phyloP scores from a whole-genome alignment of 1,140 invertebrate genomes.

The Druon quercuslanigerum region DNA sequence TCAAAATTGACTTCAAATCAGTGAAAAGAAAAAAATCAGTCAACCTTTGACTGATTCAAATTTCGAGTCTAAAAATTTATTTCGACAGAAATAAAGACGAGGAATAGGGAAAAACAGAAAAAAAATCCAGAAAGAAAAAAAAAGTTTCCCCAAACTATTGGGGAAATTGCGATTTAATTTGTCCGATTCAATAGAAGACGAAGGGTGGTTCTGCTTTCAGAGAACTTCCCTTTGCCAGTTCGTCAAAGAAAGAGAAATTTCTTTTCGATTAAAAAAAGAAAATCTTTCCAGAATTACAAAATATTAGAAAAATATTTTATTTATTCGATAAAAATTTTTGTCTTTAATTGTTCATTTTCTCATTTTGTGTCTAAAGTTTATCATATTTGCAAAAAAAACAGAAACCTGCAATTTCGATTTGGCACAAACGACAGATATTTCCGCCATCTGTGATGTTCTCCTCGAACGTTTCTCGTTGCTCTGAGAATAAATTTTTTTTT shows the following conservation, averaged over 20 bases:
- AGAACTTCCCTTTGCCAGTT: conserved; percentile 4
- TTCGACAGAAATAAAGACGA: background rate
- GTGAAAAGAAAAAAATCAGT: too few species aligned
- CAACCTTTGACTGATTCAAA: too few species aligned
- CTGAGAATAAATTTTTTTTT: background rate
- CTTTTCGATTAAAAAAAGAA: too few species aligned
- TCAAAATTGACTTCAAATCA: too few species aligned
- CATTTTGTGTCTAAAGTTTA: background rate
- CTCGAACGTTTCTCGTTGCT: background rate
- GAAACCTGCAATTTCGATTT: conserved; percentile 8
- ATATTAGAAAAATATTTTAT: too few species aligned
- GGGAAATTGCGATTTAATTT: conserved; percentile 40
- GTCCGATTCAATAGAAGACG: background rate
- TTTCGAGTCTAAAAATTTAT: too few species aligned
- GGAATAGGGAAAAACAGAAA: background rate
- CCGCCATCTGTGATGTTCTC: background rate
- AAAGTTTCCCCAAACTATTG: background rate
- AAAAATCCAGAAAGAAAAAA: conserved; percentile 31
- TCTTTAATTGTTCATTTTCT: background rate
- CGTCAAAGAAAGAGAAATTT: too few species aligned
- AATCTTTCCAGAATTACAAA: too few species aligned
- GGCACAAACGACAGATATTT: background rate
- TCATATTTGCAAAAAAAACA: background rate
- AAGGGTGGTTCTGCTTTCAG: conserved; percentile 24
- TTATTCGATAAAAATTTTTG: background rate